Percentiles rank a stretch among this genome's conserved stretches.
phyloP scores from a whole-genome alignment of 2,113 vertebrate genomes.

The Reinhardtius hippoglossoides region DNA sequence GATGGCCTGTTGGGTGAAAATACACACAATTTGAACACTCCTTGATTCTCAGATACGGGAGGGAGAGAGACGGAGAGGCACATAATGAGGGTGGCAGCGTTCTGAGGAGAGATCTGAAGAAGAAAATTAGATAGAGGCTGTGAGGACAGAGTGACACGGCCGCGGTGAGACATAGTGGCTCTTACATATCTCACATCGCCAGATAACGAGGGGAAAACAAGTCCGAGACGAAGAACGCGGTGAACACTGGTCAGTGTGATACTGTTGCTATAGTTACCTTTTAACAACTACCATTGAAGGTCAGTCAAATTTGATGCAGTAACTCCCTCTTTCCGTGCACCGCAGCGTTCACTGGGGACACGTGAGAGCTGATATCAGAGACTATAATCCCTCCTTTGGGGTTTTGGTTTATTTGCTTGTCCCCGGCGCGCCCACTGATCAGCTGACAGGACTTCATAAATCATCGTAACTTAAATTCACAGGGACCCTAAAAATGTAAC shows the following conservation, averaged over 20 bases:
- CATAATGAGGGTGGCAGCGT: conserved; percentile 30
- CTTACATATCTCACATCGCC: conserved; percentile 67
- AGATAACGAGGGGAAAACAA: conserved; percentile 78
- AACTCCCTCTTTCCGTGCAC: not conserved
- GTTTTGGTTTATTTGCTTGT: too few species aligned
- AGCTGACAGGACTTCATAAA: not conserved
- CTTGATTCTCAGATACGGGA: conserved; percentile 33
- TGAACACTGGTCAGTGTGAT: conserved; percentile 72
- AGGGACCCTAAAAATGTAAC: not conserved
- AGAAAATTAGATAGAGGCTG: conserved; percentile 71
- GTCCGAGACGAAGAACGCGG: conserved; percentile 62
- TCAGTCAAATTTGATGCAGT: conserved; percentile 4
- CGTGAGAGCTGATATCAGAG: not conserved
- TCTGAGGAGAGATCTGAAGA: conserved; percentile 33
- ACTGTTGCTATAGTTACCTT: conserved; percentile 64
- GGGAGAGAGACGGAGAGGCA: conserved; percentile 3
- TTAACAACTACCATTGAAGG: conserved; percentile 57
- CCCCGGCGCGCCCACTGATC: not conserved
- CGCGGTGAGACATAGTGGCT: conserved; percentile 76
- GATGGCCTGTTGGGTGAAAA: conserved; percentile 86
- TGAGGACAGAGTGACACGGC: conserved; percentile 82
- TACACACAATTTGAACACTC: conserved; percentile 11
- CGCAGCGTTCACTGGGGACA: not conserved
- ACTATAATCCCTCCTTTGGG: not conserved
- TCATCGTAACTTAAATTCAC: not conserved